Evolutionary conservation across 2,888 invertebrate genomes (phyloP), one percentile per base, ranked within the genome.

Genomic region (Meandrusa payeni): DNA sequence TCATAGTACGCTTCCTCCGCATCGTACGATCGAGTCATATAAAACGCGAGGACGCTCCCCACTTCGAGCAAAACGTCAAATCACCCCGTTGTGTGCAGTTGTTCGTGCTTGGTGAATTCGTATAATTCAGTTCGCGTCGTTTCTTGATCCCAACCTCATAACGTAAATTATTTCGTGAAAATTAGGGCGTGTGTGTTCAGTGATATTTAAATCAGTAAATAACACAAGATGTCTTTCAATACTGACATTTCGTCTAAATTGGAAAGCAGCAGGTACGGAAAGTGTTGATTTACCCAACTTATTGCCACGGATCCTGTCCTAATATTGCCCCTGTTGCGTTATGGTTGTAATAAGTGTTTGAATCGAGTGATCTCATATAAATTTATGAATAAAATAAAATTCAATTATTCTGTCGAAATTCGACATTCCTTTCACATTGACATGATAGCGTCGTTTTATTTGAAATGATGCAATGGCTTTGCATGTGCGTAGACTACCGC

Each of bases 191-290:
- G 81, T 81, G 82, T 83, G 83, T 82, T 85, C 79, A 83, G 86
- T 87, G 86, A 79, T 83, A 85, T 82, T 82, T 81, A 79, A 47
- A 54, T 53, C 49, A 64, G 67, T 81, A 82, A 83, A 85, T 82
- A 83, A 72, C 80, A 80, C 82, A 55, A 73, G 80, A 86, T 86
- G 86, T 76, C 86, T 76, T 86, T 83, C 78, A 83, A 86, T 72
- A 85, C 82, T 50, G 86, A 87, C 52, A 77, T 87, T 59, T 86
- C 87, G 38, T 73, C 76, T 36, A 87, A 79, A 64, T 71, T 89
- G 85, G 88, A 89, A 68, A 88, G 78, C 64, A 88, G 88, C 88
- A 89, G 88, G 88, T 89, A 83, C 59, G 76, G 53, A 67, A 51
- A 54, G 62, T 66, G 61, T 63, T 51, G 31, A 48, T 58, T 73